A percentile compares a stretch with the other conserved stretches of the same genome.
Conservation (phyloP, 1,140 invertebrate species). For the Tachypleus tridentatus region DNA sequence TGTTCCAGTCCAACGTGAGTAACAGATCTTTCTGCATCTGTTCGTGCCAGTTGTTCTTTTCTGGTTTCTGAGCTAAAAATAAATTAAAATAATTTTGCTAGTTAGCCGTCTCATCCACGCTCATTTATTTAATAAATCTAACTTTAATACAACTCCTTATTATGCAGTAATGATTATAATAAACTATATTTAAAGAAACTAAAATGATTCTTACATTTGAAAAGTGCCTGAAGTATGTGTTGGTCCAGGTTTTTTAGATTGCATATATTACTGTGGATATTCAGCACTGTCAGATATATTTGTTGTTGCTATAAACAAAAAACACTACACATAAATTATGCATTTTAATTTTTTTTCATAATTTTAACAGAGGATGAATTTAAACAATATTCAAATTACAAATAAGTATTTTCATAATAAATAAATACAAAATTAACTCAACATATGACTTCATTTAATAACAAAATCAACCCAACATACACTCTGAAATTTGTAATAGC, state of each 20-base stretch:
- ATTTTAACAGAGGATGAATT: too few relatives aligned
- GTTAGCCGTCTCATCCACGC: background rate
- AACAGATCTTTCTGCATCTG: constrained; percentile 31
- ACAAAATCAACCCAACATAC: too few relatives aligned
- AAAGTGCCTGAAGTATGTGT: constrained; percentile 33
- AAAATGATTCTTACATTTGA: constrained; percentile 32
- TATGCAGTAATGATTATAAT: too few relatives aligned
- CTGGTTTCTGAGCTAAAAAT: constrained; percentile 16
- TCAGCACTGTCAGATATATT: constrained; percentile 32
- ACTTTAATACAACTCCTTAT: background rate
- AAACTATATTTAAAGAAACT: background rate
- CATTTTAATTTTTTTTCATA: too few relatives aligned
- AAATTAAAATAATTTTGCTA: constrained; percentile 10
- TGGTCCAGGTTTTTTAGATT: constrained; percentile 34
- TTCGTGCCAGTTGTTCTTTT: constrained; percentile 18
- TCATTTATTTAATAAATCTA: background rate
- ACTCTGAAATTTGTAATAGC: too few relatives aligned
- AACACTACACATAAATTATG: background rate
- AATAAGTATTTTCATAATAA: too few relatives aligned
- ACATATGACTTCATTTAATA: too few relatives aligned
- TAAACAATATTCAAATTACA: too few relatives aligned
- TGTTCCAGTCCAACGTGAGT: constrained; percentile 37
- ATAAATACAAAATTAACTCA: too few relatives aligned
- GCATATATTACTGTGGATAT: constrained; percentile 29
- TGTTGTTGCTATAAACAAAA: constrained; percentile 22